Evolutionary conservation across 2,888 invertebrate species (phyloP), one percentile per base, ranked within the genome.

Genomic region (Xiphydria camelus): DNA sequence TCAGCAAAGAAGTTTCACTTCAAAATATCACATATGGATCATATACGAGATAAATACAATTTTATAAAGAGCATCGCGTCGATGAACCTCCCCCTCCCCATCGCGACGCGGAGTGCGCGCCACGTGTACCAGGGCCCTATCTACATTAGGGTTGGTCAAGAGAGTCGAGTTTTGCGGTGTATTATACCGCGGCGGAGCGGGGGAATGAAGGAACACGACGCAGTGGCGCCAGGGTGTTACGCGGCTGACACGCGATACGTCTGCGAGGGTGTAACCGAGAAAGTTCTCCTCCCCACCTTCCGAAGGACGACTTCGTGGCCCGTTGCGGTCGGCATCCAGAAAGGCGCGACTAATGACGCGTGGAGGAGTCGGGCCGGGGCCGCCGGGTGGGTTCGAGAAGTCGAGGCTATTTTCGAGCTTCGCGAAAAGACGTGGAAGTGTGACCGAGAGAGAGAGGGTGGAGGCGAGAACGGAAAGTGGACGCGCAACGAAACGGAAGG

Each of bases 231-330:
- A 66, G 59, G 59, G 54, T 62, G 56, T 59, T 66, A 55, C 67
- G 50, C 50, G 62, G 46, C 51, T 59, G 73, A 70, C 74, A 74
- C 66, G 70, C 66, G 70, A 74, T 72, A 64, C 64, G 69, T 64
- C 61, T 62, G 57, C 57, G 53, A 53, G 63, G 64, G 66, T 65
- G 67, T 66, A 57, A 64, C 56, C 54, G 50, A 49, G 26, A 38
- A 45, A 33, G 36, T 22, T 19, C 29, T 31, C 26, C 43, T 37
- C 29, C 29, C 14, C 9, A 14, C 14, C 29, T 29, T 2, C n/a
- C 1, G 29, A 29, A 3, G 12, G n/a, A n/a, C n/a, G n/a, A n/a
- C n/a, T n/a, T n/a, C n/a, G n/a, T n/a, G n/a, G n/a, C n/a, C n/a
- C n/a, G n/a, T n/a, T n/a, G n/a, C n/a, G n/a, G n/a, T n/a, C 29